Evolutionary conservation across 2,113 vertebrate species (phyloP).

Genomic region (Gila orcuttii): DNA sequence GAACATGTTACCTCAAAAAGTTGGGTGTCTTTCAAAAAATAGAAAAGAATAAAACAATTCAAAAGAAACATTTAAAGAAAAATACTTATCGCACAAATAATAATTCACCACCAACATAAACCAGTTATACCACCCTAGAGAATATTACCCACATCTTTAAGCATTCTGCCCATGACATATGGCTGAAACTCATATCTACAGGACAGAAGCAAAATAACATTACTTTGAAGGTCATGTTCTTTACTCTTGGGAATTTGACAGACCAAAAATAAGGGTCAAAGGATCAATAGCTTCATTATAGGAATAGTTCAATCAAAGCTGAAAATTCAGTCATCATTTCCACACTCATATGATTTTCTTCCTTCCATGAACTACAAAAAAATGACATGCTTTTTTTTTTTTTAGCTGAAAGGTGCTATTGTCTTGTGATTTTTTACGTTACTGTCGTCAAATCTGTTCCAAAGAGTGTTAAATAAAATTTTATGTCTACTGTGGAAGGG

Average conservation of each 20-base stretch:
- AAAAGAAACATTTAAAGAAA: not conserved
- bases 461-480: not conserved
- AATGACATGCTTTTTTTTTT: not conserved
- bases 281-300: constrained; percentile 26
- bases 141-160: not conserved
- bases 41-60: not conserved
- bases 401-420: not conserved
- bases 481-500: no score
- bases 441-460: not conserved
- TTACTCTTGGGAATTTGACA: constrained; percentile 40
- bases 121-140: not conserved
- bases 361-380: not conserved
- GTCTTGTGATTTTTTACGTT: not conserved
- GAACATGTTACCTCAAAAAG: constrained; percentile 6
- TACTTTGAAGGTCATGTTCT: constrained; percentile 59
- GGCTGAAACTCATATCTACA: constrained; percentile 31
- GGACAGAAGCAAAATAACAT: constrained; percentile 45
- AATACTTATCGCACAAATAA: not conserved
- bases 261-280: constrained; percentile 25
- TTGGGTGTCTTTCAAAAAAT: not conserved
- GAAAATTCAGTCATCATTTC: not conserved
- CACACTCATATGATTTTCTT: not conserved
- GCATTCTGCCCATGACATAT: not conserved
- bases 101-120: not conserved
- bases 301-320: not conserved